Percentiles rank a stretch among this genome's conserved stretches.
Evolutionary conservation across 2,113 vertebrate species (phyloP).

Genomic region (Talpa occidentalis): DNA sequence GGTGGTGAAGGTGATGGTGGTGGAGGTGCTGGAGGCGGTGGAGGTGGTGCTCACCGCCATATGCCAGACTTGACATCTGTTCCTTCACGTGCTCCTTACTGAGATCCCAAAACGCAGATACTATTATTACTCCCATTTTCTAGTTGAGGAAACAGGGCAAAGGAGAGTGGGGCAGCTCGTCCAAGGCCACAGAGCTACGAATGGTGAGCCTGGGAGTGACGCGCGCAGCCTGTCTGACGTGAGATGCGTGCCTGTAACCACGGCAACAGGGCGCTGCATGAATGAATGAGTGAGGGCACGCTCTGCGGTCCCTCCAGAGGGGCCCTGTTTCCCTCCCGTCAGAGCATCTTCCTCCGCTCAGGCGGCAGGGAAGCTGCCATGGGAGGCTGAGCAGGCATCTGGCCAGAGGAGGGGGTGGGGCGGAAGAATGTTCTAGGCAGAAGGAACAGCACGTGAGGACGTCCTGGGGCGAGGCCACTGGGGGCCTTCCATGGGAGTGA

Average conservation of each 20-base stretch:
- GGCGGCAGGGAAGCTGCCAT: background rate
- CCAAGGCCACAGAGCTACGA: background rate
- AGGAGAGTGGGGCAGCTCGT: background rate
- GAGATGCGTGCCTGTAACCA: background rate
- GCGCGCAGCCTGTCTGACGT: accelerated
- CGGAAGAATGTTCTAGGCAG: background rate
- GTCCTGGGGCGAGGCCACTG: background rate
- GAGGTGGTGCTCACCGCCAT: too few species aligned
- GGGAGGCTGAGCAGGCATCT: background rate
- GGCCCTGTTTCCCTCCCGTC: background rate
- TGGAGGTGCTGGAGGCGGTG: too few species aligned
- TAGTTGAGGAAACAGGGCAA: background rate
- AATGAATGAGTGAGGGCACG: background rate
- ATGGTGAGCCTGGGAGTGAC: too few species aligned
- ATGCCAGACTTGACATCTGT: accelerated
- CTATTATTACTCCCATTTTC: background rate
- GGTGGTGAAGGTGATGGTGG: too few species aligned
- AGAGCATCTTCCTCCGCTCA: background rate
- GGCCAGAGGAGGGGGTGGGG: background rate
- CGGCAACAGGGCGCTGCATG: accelerated
- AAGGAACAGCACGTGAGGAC: background rate
- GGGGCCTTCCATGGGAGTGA: background rate
- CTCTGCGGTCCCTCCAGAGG: background rate
- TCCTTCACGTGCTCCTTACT: background rate
- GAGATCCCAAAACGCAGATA: background rate